phyloP scores from a whole-genome alignment of 2,888 invertebrate genomes.

The Agonopterix heracliana region DNA sequence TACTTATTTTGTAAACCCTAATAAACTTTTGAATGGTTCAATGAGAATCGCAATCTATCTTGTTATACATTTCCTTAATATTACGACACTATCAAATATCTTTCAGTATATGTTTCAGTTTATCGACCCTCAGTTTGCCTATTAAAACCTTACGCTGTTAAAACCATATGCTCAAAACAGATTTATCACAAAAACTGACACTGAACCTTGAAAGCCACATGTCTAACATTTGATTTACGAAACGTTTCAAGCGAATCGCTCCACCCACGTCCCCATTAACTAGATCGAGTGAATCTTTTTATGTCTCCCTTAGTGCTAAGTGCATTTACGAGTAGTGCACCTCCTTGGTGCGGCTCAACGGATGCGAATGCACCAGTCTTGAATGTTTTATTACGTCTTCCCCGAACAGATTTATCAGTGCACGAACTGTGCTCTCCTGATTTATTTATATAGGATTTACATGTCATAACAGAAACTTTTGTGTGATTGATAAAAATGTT shows the following conservation, averaged over 20 bases:
- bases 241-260: constrained; percentile 28
- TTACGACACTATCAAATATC: too few relatives aligned
- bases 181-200: neutral
- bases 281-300: constrained; percentile 65
- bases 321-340: constrained; percentile 17
- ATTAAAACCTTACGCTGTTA: too few relatives aligned
- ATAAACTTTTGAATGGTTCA: too few relatives aligned
- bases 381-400: constrained; percentile 47
- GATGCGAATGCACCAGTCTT: constrained; percentile 39
- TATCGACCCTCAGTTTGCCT: too few relatives aligned
- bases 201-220: constrained; percentile 10
- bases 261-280: constrained; percentile 60
- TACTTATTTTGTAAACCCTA: too few relatives aligned
- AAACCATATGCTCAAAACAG: too few relatives aligned
- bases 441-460: constrained; percentile 13
- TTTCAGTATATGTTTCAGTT: too few relatives aligned
- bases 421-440: constrained; percentile 19
- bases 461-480: neutral
- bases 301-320: constrained; percentile 50
- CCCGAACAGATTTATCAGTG: constrained; percentile 34
- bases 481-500: neutral
- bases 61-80: too few relatives aligned
- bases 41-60: too few relatives aligned
- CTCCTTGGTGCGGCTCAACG: constrained; percentile 30
- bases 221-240: constrained; percentile 37